Conservation (phyloP, 2,113 vertebrate genomes). For the Labeo rohita region DNA sequence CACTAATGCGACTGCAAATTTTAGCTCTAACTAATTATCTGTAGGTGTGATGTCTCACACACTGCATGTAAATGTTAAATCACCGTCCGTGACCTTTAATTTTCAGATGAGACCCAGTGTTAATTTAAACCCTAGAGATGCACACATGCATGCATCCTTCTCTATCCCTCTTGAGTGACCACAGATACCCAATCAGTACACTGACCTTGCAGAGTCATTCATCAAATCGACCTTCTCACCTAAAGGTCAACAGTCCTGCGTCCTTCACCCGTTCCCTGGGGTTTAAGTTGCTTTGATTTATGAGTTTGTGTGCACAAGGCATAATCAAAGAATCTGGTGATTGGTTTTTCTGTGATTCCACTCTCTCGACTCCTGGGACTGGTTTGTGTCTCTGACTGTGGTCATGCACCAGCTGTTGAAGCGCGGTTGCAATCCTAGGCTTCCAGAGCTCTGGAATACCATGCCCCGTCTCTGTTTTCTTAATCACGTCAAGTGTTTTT, state of each 20-base stretch:
- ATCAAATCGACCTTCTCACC: constrained; percentile 66
- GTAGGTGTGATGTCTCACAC: neutral
- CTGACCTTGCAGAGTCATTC: constrained; percentile 67
- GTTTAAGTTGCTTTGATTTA: constrained; percentile 46
- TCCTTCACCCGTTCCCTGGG: constrained; percentile 54
- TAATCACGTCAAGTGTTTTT: constrained; percentile 75
- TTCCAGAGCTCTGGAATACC: constrained; percentile 54
- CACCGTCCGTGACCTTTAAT: constrained; percentile 47
- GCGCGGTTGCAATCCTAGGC: constrained; percentile 52
- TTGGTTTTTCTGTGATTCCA: constrained; percentile 29
- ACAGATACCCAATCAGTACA: constrained; percentile 63
- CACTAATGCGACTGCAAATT: neutral
- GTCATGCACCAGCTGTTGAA: neutral
- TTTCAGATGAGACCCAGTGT: constrained; percentile 67
- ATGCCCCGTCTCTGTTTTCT: constrained; percentile 65
- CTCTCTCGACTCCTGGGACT: constrained; percentile 27
- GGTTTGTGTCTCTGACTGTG: constrained; percentile 42
- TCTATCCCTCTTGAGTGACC: neutral
- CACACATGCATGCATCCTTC: neutral
- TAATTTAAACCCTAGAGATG: constrained; percentile 65
- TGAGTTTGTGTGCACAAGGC: constrained; percentile 34
- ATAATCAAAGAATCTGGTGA: constrained; percentile 45
- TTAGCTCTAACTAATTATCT: neutral
- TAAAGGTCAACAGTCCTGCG: constrained; percentile 65
- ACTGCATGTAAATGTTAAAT: constrained; percentile 57